Base-by-base conservation (phyloP, 2,113 vertebrate genomes). In the Puntigrus tetrazona region DNA sequence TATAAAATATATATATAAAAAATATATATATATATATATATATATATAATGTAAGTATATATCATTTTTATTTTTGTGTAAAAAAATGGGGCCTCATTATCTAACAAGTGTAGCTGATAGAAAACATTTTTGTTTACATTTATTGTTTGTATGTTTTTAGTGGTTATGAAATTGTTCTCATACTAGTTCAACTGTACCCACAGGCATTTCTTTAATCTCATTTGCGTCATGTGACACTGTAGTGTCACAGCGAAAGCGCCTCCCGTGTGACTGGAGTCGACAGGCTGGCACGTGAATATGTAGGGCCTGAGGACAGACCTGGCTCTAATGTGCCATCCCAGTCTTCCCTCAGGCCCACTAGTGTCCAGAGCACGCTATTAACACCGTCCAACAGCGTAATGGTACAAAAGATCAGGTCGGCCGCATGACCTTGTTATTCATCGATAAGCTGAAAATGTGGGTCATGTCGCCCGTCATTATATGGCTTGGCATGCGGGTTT, bases 141-240 rank as follows among this genome's bases (percentile, higher is more conserved):
- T 50, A 50, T 52, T 18, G 52, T 57, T 57, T 57, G 22, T 57
- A 57, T 22, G 10, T 45, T 73, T 73, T 0, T 25, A n/a, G 67
- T 73, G 36, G 7, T 25, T 6, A 3, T 22, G 45, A 6, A 52
- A 78, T 41, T 27, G 55, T 78, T 41, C 11, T 9, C 52, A 41
- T 41, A 78, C 34, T 18, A 41, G 76, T 61, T 20, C 45, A 47
- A 13, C 34, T 78, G 13, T 61, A 47, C 1, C 73, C 73, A 29
- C 31, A 57, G 47, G 80, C 65, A 22, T 52, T 72, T 52, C n/a
- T 27, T 61, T 59, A 45, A 61, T 61, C 50, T 36, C 34, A 45
- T 83, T 83, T 43, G 38, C 18, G n/a, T 47, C 72, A 65, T 36
- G 27, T 76, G 55, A 76, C 70, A 76, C 41, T 0, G 52, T 63